Evolutionary conservation across 1,140 invertebrate genomes (phyloP).

Genomic region (Dreissena rostriformis): DNA sequence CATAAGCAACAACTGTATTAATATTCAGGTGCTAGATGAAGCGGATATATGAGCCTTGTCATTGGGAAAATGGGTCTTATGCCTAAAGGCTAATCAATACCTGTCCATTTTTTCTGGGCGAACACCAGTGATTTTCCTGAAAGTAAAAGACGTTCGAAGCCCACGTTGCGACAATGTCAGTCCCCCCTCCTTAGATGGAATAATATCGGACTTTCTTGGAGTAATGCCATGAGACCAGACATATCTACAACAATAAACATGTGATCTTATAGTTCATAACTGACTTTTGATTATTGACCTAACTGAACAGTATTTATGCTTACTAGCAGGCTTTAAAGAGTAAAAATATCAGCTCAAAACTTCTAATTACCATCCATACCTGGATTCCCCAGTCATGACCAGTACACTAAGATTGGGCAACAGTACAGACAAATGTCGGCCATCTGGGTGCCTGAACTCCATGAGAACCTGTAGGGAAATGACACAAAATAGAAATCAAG

Average conservation of each 20-base stretch:
- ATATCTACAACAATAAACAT: conserved; percentile 76
- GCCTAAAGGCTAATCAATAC: conserved; percentile 10
- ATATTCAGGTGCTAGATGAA: too few species aligned
- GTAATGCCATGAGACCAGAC: conserved; percentile 86
- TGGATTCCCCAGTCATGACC: conserved; percentile 91
- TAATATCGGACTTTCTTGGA: conserved; percentile 91
- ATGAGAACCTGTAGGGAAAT: conserved; percentile 85
- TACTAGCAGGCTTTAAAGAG: too few species aligned
- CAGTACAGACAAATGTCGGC: conserved; percentile 85
- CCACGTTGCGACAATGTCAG: conserved; percentile 84
- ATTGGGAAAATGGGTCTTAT: too few species aligned
- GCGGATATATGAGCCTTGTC: too few species aligned
- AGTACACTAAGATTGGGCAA: conserved; percentile 91
- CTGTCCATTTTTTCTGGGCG: conserved; percentile 83
- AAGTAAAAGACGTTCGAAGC: conserved; percentile 93
- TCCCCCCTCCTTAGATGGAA: conserved; percentile 80
- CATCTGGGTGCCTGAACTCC: conserved; percentile 90
- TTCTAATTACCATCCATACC: conserved; percentile 76
- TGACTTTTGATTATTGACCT: too few species aligned
- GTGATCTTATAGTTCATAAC: too few species aligned
- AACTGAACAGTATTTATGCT: too few species aligned
- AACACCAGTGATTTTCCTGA: conserved; percentile 87
- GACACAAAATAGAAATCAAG: not conserved
- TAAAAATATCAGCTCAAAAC: too few species aligned
- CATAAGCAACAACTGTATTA: too few species aligned